Evolutionary conservation across 30 jellyfish, hydroid and myxozoan species (phyloP).

Genomic region (Nemopilema nomurai): DNA sequence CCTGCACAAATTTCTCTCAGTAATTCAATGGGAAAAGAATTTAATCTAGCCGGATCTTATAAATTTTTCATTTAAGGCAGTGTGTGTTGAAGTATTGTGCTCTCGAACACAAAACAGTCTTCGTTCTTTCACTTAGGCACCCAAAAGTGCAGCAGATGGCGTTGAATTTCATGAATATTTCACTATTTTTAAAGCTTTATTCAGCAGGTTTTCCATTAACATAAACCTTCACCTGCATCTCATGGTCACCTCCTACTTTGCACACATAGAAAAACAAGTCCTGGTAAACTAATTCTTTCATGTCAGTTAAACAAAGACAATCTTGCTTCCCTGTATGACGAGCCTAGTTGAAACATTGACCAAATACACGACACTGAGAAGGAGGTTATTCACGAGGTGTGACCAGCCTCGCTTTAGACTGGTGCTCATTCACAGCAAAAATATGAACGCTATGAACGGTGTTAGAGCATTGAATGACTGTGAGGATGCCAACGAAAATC

Average conservation of each 20-base stretch:
- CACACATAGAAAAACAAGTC: not conserved
- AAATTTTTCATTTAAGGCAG: not conserved
- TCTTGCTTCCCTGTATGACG: not conserved
- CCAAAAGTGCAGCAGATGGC: slow-evolving; percentile 55
- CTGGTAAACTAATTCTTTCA: not conserved
- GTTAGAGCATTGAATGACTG: too few relatives aligned
- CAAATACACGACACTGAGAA: not conserved
- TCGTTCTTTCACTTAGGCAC: slow-evolving; percentile 3
- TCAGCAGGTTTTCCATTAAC: not conserved
- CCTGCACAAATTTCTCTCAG: not conserved
- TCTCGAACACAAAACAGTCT: slow-evolving; percentile 13
- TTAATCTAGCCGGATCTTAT: slow-evolving; percentile 2
- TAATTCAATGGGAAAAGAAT: not conserved
- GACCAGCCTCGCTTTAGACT: too few relatives aligned
- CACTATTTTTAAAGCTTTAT: not conserved
- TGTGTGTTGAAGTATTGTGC: not conserved
- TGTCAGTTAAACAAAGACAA: not conserved
- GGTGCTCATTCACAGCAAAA: too few relatives aligned
- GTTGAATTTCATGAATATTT: not conserved
- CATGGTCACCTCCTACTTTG: too few relatives aligned
- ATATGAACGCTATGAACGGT: too few relatives aligned
- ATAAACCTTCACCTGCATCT: not conserved
- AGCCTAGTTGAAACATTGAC: not conserved
- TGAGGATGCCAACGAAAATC: too few relatives aligned
- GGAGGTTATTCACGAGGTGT: too few relatives aligned